Base-by-base conservation (phyloP, 2,797 vertebrate species). In the Onychomys leucogaster region DNA sequence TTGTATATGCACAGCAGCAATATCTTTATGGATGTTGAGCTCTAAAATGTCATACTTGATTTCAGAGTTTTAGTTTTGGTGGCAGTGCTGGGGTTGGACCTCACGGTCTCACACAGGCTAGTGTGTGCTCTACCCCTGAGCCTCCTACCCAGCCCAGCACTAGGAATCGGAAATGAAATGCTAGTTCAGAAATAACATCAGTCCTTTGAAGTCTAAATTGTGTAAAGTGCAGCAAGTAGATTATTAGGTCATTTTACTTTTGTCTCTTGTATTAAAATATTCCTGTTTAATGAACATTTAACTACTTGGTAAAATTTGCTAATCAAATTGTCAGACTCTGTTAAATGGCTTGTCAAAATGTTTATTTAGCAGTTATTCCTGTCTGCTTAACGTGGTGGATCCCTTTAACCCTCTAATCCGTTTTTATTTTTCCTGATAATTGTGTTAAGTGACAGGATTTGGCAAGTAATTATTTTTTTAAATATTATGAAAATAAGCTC, bases 181-280 rank as follows among this genome's bases (percentile, higher is more conserved):
- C 25, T 76, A 27, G 81, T 88, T 91, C 6, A 90, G 94, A 95
- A 91, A 92, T 71, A 91, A 41, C 75, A 81, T 71, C 37, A 85
- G 27, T 73, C 90, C 8, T 76, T 95, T 87, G 34, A 94, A 94
- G 87, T 63, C 89, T 89, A 76, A 92, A 81, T 96, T 91, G 95
- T 94, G 76, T 95, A 65, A 95, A 83, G 63, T 92, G 89, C 59
- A 95, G 14, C 90, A 95, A 89, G 89, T 92, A 82, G 88, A 95
- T 86, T 83, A 96, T 95, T 95, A 84, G 87, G 90, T 95, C 89
- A 96, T 96, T 95, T 96, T 95, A 96, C 27, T 90, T 92, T 93
- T 52, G 32, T 76, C 23, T 69, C 83, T 94, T 75, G 76, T 59
- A 78, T 94, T 92, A 93, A 91, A 93, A 93, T 82, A 95, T 94